Percentiles rank a stretch among this genome's conserved stretches.
Conservation (phyloP, 1,140 invertebrate species). For the Melipona quadrifasciata region DNA sequence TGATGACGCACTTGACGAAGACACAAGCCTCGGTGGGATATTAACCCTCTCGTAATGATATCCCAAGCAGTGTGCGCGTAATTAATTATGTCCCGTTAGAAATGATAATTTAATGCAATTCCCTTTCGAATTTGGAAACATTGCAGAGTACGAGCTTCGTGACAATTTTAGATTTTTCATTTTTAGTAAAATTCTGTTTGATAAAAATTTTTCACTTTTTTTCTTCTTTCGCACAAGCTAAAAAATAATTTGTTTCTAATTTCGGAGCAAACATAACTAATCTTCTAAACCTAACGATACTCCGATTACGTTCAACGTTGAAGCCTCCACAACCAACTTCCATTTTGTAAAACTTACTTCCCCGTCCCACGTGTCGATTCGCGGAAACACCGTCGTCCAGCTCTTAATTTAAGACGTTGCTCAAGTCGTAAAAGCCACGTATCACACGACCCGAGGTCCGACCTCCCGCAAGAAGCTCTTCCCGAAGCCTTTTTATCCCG, state of each 20-base stretch:
- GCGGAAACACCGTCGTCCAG: neutral
- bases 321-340: too few species aligned
- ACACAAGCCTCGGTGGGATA: slow-evolving; percentile 1
- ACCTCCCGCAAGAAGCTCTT: neutral
- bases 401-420: neutral
- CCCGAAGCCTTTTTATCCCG: neutral
- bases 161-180: too few species aligned
- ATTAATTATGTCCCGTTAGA: neutral
- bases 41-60: neutral
- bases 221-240: too few species aligned
- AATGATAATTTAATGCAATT: neutral
- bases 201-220: too few species aligned
- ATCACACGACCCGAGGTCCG: neutral
- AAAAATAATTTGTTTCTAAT: too few species aligned
- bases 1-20: slow-evolving; percentile 13
- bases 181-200: too few species aligned
- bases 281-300: too few species aligned
- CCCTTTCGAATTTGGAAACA: neutral
- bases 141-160: neutral
- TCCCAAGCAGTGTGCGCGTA: neutral
- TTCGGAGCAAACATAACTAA: too few species aligned
- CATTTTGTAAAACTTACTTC: too few species aligned
- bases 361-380: neutral
- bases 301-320: too few species aligned
- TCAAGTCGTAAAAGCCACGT: neutral